Percentiles rank a stretch among this genome's conserved stretches.
Conservation (phyloP, 2,888 invertebrate genomes). For the Alloscopus bannaensis region DNA sequence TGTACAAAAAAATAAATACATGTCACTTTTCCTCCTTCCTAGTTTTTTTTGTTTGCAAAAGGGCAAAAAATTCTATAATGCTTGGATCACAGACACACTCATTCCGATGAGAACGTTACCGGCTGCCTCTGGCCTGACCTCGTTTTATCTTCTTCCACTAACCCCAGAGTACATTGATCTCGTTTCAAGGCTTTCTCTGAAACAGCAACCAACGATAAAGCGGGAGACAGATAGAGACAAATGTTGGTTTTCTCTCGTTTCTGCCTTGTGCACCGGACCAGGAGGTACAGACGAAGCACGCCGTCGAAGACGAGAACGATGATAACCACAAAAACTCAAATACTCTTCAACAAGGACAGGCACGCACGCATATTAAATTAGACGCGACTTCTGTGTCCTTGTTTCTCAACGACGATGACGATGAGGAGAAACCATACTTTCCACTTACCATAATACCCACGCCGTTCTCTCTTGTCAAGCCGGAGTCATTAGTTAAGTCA, state of each 20-base stretch:
- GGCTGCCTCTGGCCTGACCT: slow-evolving; percentile 7
- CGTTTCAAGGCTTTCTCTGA: slow-evolving; percentile 5
- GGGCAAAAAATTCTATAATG: too few species aligned
- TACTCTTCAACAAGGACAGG: slow-evolving; percentile 4
- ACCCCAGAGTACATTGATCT: neutral
- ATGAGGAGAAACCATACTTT: neutral
- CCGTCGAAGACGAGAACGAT: neutral
- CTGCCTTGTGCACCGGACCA: too few species aligned
- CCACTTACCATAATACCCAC: neutral
- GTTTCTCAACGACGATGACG: neutral
- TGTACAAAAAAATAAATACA: too few species aligned
- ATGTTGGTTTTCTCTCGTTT: neutral
- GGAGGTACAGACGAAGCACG: neutral
- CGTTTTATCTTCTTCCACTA: slow-evolving; percentile 6
- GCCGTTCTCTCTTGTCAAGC: neutral
- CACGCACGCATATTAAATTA: slow-evolving; percentile 23
- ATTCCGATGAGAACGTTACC: neutral
- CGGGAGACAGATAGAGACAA: too few species aligned
- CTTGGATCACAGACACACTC: neutral
- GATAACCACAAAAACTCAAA: slow-evolving; percentile 20
- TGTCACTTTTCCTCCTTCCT: too few species aligned
- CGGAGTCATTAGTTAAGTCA: slow-evolving; percentile 2
- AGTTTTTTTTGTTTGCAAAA: too few species aligned
- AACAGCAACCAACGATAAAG: too few species aligned
- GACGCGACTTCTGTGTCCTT: neutral